Base-by-base conservation (phyloP, 2,797 vertebrate species). In the Siniperca scherzeri region DNA sequence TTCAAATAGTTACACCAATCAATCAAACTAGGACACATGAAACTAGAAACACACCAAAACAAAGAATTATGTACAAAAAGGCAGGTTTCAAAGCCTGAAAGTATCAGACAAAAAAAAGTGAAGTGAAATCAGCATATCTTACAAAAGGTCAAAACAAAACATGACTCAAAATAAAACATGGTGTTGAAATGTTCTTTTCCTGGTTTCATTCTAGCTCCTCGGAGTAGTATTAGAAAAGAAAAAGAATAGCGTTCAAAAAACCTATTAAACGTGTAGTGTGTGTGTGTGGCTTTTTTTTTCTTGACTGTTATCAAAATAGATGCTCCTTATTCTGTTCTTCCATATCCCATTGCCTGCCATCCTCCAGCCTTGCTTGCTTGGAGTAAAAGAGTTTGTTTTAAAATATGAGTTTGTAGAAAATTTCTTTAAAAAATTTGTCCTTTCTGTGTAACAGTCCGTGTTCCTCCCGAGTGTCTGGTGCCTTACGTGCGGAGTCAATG, bases 231-330 rank as follows among this genome's bases (percentile, higher is more conserved):
- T 79, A 79, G 14, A 91, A 92, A 93, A 90, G 25, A 88, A 89
- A 70, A 79, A 76, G 53, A 85, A 85, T 69, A 82, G 83, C 65
- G 83, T 87, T 84, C 71, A 87, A 88, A 93, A 90, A 92, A 85
- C 5, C 12, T 67, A 78, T 80, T 6, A 62, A 56, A 68, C 67
- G 40, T 86, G 74, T 84, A 73, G 68, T 79, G 70, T 84, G 82
- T 91, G 79, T 67, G 38, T 56, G 81, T 87, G 86, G 74, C 22
- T 77, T 44, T 42, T 75, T 78, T 87, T 86, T 79, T 87, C 72
- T 88, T 67, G 70, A 82, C 60, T n/a, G 48, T 86, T 96, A 94
- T 93, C 92, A 96, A 96, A 96, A 96, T 92, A 96, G 90, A 94
- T 61, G 82, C 84, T 92, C 86, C 88, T 79, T 79, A 62, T 85